Evolutionary conservation across 2,113 vertebrate genomes (phyloP).

Genomic region (Sinocyclocheilus rhinocerous): DNA sequence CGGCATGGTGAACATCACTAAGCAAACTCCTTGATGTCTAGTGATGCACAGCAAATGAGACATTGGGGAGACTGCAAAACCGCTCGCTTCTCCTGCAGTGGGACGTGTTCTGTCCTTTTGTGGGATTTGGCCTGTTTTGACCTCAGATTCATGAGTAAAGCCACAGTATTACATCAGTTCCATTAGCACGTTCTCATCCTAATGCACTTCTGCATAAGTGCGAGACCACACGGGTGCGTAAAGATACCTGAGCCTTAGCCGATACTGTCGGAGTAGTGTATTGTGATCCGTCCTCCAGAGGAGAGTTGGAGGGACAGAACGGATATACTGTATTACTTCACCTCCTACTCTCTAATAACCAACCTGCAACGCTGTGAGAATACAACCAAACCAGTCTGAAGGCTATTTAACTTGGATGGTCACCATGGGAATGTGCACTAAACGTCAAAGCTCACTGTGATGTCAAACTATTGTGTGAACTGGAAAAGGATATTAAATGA

Average conservation of each 20-base stretch:
- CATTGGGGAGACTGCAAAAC: conserved; percentile 12
- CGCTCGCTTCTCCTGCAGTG: background rate
- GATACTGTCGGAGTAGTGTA: conserved; percentile 36
- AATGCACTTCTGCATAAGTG: conserved; percentile 24
- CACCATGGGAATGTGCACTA: conserved; percentile 8
- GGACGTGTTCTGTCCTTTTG: background rate
- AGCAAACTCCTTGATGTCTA: conserved; percentile 1
- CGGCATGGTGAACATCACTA: background rate
- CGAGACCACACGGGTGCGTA: conserved; percentile 2
- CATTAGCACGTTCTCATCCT: background rate
- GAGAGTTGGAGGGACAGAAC: conserved; percentile 7
- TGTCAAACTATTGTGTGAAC: too few species aligned
- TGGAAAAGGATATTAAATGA: background rate
- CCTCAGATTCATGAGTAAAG: background rate
- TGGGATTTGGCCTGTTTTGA: background rate
- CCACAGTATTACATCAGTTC: background rate
- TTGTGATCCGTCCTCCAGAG: conserved; percentile 40
- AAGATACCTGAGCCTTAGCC: conserved; percentile 34
- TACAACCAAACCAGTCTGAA: conserved; percentile 24
- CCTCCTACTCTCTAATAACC: background rate
- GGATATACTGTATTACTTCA: background rate
- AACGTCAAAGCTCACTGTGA: background rate
- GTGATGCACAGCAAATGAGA: conserved; percentile 7
- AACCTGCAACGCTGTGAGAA: background rate
- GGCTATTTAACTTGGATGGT: background rate